Base-by-base conservation (phyloP, 2,888 invertebrate genomes). In the Aethes cnicana region DNA sequence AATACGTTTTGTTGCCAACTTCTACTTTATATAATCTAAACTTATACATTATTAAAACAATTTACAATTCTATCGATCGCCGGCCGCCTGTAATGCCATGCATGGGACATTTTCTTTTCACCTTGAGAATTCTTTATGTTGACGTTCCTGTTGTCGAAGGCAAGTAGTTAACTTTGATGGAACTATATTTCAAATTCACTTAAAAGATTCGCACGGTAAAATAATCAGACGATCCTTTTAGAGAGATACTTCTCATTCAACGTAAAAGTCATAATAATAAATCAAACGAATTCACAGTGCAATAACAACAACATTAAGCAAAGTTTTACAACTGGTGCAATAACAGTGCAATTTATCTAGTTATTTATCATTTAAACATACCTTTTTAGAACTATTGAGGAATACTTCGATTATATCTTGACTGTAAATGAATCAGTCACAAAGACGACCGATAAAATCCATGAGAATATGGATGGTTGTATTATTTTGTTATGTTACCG, bases 21-120 rank as follows among this genome's bases (percentile, higher is more conserved):
- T 42, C 30, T 46, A 43, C 43, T 17, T 62, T 59, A 57, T 62
- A 64, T 58, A 61, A 62, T 59, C 55, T 55, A 53, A 61, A 62
- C 61, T 60, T 63, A 71, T 71, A 68, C 69, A 74, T 77, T 77
- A 81, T 77, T 71, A 64, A 74, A 68, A 62, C 64, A 59, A 81
- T 84, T 83, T 84, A 80, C 77, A 84, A 86, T 83, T 85, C 81
- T 80, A 84, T 83, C 74, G 78, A 81, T 74, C 74, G 72, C 43
- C 59, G 67, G 63, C 66, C 64, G 68, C 59, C 65, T 62, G 71
- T 78, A 80, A 80, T 81, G 72, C 64, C 66, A 80, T 82, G 70
- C 80, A 70, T 72, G 73, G 76, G 69, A 72, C 72, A 75, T 74
- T 77, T 83, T 74, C 66, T 82, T 72, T 77, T 79, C 74, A 79